Evolutionary conservation across 2,888 invertebrate species (phyloP).

Genomic region (Athalia cordata): DNA sequence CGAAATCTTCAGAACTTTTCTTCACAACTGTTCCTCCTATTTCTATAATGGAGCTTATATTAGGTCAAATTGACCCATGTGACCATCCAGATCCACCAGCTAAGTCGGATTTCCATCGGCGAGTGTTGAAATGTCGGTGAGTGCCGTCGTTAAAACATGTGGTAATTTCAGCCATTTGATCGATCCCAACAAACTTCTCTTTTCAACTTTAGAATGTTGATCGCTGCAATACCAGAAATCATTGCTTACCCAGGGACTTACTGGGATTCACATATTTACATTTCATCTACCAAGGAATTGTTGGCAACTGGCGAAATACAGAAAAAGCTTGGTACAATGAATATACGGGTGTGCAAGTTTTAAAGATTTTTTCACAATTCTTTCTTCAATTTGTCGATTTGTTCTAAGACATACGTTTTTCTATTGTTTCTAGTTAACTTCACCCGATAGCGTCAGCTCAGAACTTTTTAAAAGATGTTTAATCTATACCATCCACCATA

Average conservation of each 20-base stretch:
- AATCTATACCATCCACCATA: constrained; percentile 65
- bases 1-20: too few species aligned
- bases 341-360: constrained; percentile 56
- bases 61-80: too few species aligned
- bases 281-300: constrained; percentile 58
- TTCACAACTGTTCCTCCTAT: too few species aligned
- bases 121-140: constrained; percentile 67
- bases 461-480: constrained; percentile 66
- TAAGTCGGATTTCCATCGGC: constrained; percentile 64
- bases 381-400: neutral
- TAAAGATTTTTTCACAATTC: constrained; percentile 30
- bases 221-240: constrained; percentile 55
- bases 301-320: constrained; percentile 55
- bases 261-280: constrained; percentile 54
- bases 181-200: constrained; percentile 9
- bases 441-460: constrained; percentile 55
- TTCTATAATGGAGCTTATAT: too few species aligned
- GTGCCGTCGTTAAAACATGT: constrained; percentile 21
- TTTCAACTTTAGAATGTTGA: constrained; percentile 55
- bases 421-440: constrained; percentile 53
- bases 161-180: constrained; percentile 49
- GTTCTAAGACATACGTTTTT: constrained; percentile 6
- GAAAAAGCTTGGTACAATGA: constrained; percentile 54
- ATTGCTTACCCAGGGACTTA: constrained; percentile 62
- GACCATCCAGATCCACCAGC: constrained; percentile 55